Evolutionary conservation across 2,797 vertebrate species (phyloP).

Genomic region (Micropoecilia bifurca): DNA sequence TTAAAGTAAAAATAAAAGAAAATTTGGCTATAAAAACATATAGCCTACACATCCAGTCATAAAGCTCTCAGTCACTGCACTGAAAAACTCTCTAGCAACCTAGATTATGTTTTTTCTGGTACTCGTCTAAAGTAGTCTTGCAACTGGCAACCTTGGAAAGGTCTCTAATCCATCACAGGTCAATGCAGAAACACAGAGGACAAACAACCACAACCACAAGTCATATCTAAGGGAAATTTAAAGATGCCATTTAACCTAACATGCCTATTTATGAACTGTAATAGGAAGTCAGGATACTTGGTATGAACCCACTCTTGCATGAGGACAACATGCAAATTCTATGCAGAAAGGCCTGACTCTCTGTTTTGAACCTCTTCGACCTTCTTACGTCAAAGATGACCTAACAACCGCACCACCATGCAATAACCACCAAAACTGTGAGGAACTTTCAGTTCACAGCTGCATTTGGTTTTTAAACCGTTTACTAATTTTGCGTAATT

Average conservation of each 20-base stretch:
- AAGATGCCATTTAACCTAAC: background rate
- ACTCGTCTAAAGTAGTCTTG: background rate
- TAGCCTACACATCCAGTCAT: background rate
- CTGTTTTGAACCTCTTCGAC: background rate
- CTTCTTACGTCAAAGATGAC: background rate
- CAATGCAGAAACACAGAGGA: background rate
- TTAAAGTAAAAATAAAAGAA: background rate
- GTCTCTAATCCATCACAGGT: background rate
- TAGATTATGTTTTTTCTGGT: background rate
- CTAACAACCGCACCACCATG: background rate
- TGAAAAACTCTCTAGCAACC: background rate
- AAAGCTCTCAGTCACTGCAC: background rate
- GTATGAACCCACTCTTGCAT: background rate
- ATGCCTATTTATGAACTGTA: background rate
- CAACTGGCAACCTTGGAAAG: background rate
- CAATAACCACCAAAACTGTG: background rate
- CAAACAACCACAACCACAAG: background rate
- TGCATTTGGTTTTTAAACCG: background rate
- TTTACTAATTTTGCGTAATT: background rate
- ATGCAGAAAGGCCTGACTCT: background rate
- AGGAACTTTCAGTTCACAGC: background rate
- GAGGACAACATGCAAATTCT: background rate
- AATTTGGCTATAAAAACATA: background rate
- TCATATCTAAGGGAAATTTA: background rate
- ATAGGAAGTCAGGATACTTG: background rate